Evolutionary conservation across 2,888 invertebrate species (phyloP).

Genomic region (Trissonchulus latispiculum): DNA sequence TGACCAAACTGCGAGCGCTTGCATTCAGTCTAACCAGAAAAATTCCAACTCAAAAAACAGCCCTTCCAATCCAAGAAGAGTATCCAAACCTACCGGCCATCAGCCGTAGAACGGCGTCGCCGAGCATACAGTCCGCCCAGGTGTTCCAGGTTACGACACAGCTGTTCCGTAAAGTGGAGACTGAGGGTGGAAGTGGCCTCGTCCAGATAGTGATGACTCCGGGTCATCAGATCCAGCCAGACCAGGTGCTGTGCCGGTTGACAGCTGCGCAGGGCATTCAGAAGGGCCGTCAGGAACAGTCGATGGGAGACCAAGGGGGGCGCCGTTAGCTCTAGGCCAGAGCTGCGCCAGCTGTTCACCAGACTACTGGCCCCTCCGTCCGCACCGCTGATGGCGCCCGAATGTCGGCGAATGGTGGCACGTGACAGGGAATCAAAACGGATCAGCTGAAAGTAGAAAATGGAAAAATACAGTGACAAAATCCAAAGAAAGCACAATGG

Average conservation of each 20-base stretch:
- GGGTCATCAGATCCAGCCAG: conserved; percentile 69
- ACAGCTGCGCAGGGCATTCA: conserved; percentile 60
- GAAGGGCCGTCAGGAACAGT: conserved; percentile 67
- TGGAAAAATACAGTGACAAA: no score
- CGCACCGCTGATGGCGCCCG: background rate
- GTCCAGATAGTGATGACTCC: conserved; percentile 65
- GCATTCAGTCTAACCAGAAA: no score
- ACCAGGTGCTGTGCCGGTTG: conserved; percentile 55
- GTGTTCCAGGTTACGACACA: conserved; percentile 65
- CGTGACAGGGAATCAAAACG: background rate
- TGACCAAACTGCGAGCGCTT: no score
- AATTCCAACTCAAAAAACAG: no score
- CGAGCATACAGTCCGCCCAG: no score
- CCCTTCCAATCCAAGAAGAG: no score
- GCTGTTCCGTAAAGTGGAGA: conserved; percentile 64
- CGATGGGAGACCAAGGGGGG: conserved; percentile 57
- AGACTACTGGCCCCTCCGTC: no score
- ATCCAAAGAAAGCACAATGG: no score
- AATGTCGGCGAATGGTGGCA: background rate
- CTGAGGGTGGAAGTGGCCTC: conserved; percentile 63
- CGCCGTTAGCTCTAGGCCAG: no score
- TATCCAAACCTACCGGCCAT: no score
- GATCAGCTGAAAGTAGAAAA: background rate
- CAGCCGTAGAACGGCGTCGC: no score
- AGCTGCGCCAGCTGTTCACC: no score